A percentile compares a stretch with the other conserved stretches of the same genome.
Evolutionary conservation across 37 sponge, comb jelly and placozoan genomes (phyloP).

Genomic region (Amphimedon queenslandica): DNA sequence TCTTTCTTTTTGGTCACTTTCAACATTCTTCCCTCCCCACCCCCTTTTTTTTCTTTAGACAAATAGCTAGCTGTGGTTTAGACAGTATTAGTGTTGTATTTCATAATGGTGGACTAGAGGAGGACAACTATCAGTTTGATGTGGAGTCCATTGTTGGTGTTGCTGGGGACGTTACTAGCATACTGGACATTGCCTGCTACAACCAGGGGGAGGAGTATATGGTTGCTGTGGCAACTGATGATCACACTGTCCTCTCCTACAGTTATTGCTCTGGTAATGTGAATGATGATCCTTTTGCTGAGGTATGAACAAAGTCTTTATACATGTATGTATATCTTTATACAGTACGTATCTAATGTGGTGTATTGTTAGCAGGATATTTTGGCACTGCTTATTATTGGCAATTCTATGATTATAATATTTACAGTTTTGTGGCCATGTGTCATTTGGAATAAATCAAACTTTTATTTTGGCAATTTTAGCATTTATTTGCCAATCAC

Average conservation of each 20-base stretch:
- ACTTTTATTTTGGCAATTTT: no score
- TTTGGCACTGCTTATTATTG: no score
- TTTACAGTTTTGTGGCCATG: no score
- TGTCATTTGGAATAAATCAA: no score
- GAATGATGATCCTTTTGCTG: background rate
- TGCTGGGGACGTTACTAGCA: no score
- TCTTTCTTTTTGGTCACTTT: no score
- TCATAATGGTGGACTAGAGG: background rate
- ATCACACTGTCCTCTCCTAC: slow-evolving; percentile 21
- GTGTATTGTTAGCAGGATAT: background rate
- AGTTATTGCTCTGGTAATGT: slow-evolving; percentile 4
- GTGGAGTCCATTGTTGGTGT: background rate
- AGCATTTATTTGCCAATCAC: no score
- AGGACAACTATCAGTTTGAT: background rate
- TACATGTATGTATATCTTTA: slow-evolving; percentile 2
- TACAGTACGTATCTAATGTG: background rate
- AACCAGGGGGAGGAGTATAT: slow-evolving; percentile 12
- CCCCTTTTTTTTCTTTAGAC: background rate
- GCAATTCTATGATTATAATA: no score
- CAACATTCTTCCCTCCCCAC: no score
- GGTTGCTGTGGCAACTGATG: slow-evolving; percentile 42
- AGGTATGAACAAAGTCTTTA: slow-evolving; percentile 7
- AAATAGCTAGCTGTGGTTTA: background rate
- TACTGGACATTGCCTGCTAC: slow-evolving; percentile 19
- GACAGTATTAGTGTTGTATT: background rate